These are phyloP conservation scores for Typhlomys cinereus DNA, from an alignment of 2,113 vertebrate genomes.

Conservation along the genomic window DNA sequence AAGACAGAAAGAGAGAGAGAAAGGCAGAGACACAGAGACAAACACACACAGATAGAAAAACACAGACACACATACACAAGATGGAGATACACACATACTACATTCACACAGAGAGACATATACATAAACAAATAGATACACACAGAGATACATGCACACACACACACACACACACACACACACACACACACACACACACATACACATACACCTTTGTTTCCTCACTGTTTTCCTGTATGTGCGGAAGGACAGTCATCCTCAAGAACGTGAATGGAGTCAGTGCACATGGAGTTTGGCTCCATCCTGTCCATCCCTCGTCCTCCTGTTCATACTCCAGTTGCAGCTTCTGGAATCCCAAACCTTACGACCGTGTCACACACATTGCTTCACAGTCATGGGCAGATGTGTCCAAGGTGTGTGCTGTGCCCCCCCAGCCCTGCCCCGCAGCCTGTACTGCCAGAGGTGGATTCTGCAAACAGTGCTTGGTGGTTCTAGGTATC, in stretches of 20 bases:
- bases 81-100: rapidly evolving
- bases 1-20: too few relatives aligned
- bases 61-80: too few relatives aligned
- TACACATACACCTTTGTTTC: conserved; percentile 49
- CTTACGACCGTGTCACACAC: background rate
- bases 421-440: background rate
- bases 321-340: background rate
- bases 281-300: background rate
- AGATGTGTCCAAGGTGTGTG: background rate
- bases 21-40: too few relatives aligned
- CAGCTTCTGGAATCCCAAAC: background rate
- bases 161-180: background rate
- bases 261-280: conserved; percentile 81
- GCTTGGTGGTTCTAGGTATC: background rate
- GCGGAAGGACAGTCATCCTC: conserved; percentile 73
- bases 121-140: background rate
- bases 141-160: background rate
- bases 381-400: background rate
- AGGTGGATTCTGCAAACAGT: background rate
- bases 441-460: background rate
- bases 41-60: too few relatives aligned
- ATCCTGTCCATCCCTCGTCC: too few relatives aligned
- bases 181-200: background rate
- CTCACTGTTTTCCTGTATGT: conserved; percentile 80
- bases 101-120: background rate